A percentile compares a stretch with the other conserved stretches of the same genome.
phyloP scores from a whole-genome alignment of 2,888 invertebrate species.

The Caenorhabditis sinica region DNA sequence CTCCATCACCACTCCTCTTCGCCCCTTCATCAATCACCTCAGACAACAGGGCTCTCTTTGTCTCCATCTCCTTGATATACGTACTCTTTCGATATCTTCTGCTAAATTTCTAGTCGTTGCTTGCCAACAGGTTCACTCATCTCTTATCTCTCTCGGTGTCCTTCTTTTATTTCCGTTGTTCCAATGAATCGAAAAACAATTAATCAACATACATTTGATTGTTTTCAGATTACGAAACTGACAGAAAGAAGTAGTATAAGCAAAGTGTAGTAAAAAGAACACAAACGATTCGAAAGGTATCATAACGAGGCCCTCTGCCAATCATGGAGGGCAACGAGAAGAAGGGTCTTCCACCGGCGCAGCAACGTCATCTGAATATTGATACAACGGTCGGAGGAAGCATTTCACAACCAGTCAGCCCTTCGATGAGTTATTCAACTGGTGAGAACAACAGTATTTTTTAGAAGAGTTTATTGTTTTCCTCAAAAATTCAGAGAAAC shows the following conservation, averaged over 20 bases:
- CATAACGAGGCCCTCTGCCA: constrained; percentile 26
- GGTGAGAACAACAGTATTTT: constrained; percentile 24
- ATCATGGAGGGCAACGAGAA: constrained; percentile 64
- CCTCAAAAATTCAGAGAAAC: too few species aligned
- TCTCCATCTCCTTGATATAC: constrained; percentile 34
- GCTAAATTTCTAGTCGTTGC: constrained; percentile 38
- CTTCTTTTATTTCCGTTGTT: constrained; percentile 33
- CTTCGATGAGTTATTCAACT: constrained; percentile 66
- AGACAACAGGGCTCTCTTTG: constrained; percentile 52
- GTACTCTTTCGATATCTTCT: constrained; percentile 21
- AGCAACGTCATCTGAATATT: constrained; percentile 61
- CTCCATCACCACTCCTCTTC: constrained; percentile 32
- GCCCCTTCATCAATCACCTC: constrained; percentile 58
- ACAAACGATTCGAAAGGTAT: constrained; percentile 43
- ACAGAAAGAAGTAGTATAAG: constrained; percentile 20
- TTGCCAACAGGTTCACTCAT: constrained; percentile 33
- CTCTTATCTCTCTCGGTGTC: constrained; percentile 31
- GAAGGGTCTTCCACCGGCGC: constrained; percentile 50
- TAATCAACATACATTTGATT: neutral
- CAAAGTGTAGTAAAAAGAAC: constrained; percentile 20
- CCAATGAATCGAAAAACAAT: constrained; percentile 17
- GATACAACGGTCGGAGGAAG: constrained; percentile 58
- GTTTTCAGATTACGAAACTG: constrained; percentile 28
- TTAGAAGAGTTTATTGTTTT: neutral
- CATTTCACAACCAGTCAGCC: constrained; percentile 62